These are phyloP conservation scores for Notamacropus eugenii DNA, from an alignment of 2,797 vertebrate genomes.

Conservation along the genomic window DNA sequence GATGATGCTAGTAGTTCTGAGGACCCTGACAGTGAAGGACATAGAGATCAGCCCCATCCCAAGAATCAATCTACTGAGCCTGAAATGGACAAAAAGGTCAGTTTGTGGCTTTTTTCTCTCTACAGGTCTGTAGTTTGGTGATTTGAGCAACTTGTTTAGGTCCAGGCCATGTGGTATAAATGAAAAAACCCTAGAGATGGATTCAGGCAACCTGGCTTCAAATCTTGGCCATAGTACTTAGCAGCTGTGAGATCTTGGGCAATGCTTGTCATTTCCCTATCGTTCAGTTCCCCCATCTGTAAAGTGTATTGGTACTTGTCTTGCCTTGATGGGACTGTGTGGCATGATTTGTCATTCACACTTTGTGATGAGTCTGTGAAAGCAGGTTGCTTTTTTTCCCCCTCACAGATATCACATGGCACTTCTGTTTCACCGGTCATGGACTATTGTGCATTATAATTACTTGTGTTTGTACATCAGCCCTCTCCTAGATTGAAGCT, in stretches of 20 bases:
- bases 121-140: not conserved
- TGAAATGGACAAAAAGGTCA: constrained; percentile 91
- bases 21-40: constrained; percentile 80
- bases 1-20: constrained; percentile 75
- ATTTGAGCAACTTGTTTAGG: not conserved
- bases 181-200: not conserved
- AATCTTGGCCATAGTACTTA: not conserved
- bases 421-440: not conserved
- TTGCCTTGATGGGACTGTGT: not conserved
- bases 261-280: not conserved
- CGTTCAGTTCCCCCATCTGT: not conserved
- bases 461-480: not conserved
- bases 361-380: not conserved
- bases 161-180: not conserved
- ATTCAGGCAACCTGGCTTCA: not conserved
- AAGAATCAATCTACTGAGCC: constrained; percentile 75
- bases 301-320: not conserved
- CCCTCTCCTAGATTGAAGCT: not conserved
- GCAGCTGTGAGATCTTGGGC: not conserved
- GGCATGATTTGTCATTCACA: not conserved
- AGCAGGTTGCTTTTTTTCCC: not conserved
- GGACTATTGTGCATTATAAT: not conserved
- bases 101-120: constrained; percentile 23
- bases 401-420: not conserved
- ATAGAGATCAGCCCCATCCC: constrained; percentile 68